Conservation (phyloP, 30 jellyfish, hydroid and myxozoan genomes). For the Turritopsis dohrnii region DNA sequence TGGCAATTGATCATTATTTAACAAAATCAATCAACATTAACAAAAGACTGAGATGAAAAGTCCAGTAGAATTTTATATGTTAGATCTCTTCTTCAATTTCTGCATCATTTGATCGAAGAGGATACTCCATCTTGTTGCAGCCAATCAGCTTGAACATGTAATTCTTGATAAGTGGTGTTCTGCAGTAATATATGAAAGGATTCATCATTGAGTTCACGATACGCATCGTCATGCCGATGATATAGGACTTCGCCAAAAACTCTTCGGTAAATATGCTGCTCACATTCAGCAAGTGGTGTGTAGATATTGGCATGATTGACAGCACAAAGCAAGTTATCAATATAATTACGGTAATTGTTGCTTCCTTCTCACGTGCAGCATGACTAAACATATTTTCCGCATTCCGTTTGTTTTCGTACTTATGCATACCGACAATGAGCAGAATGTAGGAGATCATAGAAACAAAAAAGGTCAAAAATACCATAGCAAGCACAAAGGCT, state of each 20-base stretch:
- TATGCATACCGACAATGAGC: background rate
- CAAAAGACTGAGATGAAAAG: too few relatives aligned
- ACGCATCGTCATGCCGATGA: conserved; percentile 2
- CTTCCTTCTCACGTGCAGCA: background rate
- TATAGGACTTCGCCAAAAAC: background rate
- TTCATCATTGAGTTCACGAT: background rate
- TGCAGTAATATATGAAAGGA: conserved; percentile 6
- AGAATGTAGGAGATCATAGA: background rate
- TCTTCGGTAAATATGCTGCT: background rate
- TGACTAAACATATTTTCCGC: background rate
- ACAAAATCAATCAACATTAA: too few relatives aligned
- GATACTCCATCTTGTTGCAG: background rate
- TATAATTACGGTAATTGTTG: background rate
- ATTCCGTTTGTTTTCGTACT: background rate
- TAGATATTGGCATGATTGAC: background rate
- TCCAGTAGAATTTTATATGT: too few relatives aligned
- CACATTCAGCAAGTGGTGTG: background rate
- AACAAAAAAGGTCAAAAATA: background rate
- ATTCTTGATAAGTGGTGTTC: background rate
- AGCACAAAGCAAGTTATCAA: background rate
- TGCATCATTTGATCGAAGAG: background rate
- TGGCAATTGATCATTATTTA: too few relatives aligned
- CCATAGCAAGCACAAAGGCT: background rate
- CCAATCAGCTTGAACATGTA: background rate
- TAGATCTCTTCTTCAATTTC: background rate